A percentile compares a stretch with the other conserved stretches of the same genome.
Evolutionary conservation across 2,888 invertebrate species (phyloP).

Genomic region (Phyllotreta cruciferae): DNA sequence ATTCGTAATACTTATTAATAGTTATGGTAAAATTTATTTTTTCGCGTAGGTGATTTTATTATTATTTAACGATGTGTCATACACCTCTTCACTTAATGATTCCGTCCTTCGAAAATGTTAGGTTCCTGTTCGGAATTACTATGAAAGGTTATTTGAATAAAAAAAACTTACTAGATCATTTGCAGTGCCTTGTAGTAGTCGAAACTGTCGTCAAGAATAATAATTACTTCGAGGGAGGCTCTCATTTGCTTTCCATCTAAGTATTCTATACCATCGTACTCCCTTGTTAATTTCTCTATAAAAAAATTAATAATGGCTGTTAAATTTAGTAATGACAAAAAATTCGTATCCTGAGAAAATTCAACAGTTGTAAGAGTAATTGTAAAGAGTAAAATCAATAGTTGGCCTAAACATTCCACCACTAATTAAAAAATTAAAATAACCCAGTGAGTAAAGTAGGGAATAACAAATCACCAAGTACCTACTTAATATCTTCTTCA

Average conservation of each 20-base stretch:
- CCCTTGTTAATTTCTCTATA: constrained; percentile 41
- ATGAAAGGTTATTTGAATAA: constrained; percentile 7
- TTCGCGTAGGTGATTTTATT: constrained; percentile 12
- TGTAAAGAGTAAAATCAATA: no score
- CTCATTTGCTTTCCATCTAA: constrained; percentile 46
- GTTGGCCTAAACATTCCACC: no score
- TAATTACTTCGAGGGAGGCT: constrained; percentile 64
- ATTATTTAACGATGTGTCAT: constrained; percentile 5
- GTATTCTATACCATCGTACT: constrained; percentile 46
- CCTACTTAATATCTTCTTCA: no score
- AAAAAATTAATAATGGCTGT: constrained; percentile 16
- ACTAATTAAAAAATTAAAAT: no score
- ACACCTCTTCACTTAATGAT: constrained; percentile 7
- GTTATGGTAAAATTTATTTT: not conserved
- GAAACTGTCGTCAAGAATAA: constrained; percentile 68
- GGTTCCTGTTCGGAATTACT: constrained; percentile 9
- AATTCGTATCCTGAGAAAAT: no score
- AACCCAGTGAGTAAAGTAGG: no score
- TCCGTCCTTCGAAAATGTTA: constrained; percentile 11
- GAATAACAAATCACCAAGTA: no score
- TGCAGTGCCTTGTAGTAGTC: constrained; percentile 64
- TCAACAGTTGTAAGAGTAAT: no score
- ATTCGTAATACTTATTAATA: no score
- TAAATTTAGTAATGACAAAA: no score
- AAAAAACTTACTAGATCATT: constrained; percentile 62